Evolutionary conservation across 2,888 invertebrate species (phyloP), one percentile per base, ranked within the genome.

Genomic region (Hypomecis atomaria): DNA sequence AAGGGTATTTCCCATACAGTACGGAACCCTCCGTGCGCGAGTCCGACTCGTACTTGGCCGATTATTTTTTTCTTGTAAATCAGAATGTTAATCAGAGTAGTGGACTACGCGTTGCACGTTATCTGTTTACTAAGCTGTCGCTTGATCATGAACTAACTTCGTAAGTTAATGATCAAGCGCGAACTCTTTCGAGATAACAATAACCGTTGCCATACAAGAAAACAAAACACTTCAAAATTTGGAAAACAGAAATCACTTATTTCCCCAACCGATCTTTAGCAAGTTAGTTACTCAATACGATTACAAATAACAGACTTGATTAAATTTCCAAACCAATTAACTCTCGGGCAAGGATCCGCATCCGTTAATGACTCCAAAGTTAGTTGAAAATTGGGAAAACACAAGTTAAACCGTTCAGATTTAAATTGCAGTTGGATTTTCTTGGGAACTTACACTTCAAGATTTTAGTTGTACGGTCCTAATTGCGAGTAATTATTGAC

Each of bases 261-360:
- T 43, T 43, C 11, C 54, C 23, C 6, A 48, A 48, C 44, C 40
- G 38, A 36, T 10, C 10, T 36, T n/a, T 5, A 8, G 4, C 8
- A 49, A 58, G 53, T 48, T 48, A 59, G 13, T 48, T 44, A 42
- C 44, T 48, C 42, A 42, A 63, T 40, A 43, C 43, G 44, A 59
- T 64, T 59, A 59, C 52, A 55, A 54, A 59, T 63, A 54, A 59
- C 42, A 45, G 55, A 50, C 49, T 59, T 59, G 59, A 63, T 63
- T 63, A 59, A 62, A 63, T 63, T 59, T 53, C 40, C 37, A 34
- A 64, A 64, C 38, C 59, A 59, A 64, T 59, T 64, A 59, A 64
- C 59, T 63, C 62, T 11, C 11, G 33, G 50, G 13, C 5, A 50
- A 57, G 47, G 58, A 62, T 59, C 55, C 63, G 53, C 58, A 53